Conservation (phyloP, 2,797 vertebrate genomes). For the Microctenopoma lineatum region DNA sequence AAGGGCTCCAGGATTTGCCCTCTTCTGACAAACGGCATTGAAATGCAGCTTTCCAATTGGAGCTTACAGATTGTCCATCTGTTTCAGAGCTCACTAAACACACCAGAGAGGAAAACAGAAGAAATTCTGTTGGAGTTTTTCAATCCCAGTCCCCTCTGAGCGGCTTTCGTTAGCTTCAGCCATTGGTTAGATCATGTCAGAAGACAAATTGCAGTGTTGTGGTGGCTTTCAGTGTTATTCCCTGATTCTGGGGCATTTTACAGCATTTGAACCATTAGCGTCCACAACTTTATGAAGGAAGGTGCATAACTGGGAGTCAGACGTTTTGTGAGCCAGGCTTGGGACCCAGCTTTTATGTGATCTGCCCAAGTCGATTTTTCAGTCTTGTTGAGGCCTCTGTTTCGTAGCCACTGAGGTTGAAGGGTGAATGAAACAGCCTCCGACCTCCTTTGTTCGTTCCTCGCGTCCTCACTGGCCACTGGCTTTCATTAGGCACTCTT, state of each 20-base stretch:
- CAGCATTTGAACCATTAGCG: conserved; percentile 14
- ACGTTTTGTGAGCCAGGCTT: conserved; percentile 18
- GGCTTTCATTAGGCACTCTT: conserved; percentile 72
- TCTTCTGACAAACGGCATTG: conserved; percentile 58
- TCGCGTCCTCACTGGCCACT: conserved; percentile 36
- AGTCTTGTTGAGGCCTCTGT: conserved; percentile 34
- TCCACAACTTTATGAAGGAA: conserved; percentile 38
- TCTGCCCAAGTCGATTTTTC: conserved; percentile 19
- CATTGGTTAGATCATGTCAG: conserved; percentile 10
- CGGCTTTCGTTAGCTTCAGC: conserved; percentile 22
- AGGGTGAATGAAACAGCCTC: conserved; percentile 30
- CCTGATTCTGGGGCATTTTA: conserved; percentile 12
- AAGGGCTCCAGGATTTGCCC: conserved; percentile 16
- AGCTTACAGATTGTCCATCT: conserved; percentile 47
- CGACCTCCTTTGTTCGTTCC: conserved; percentile 27
- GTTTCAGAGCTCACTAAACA: conserved; percentile 38
- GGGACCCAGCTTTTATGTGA: conserved; percentile 22
- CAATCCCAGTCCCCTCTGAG: conserved; percentile 20
- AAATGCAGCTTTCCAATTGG: conserved; percentile 55
- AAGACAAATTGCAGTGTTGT: conserved; percentile 22
- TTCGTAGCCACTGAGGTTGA: conserved; percentile 39
- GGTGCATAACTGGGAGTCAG: conserved; percentile 49
- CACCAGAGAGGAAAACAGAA: conserved; percentile 22
- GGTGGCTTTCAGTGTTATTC: conserved; percentile 31
- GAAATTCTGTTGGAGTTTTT: conserved; percentile 16